Base-by-base conservation (phyloP, 2,888 invertebrate species). In the Drosophila melanosoma region DNA sequence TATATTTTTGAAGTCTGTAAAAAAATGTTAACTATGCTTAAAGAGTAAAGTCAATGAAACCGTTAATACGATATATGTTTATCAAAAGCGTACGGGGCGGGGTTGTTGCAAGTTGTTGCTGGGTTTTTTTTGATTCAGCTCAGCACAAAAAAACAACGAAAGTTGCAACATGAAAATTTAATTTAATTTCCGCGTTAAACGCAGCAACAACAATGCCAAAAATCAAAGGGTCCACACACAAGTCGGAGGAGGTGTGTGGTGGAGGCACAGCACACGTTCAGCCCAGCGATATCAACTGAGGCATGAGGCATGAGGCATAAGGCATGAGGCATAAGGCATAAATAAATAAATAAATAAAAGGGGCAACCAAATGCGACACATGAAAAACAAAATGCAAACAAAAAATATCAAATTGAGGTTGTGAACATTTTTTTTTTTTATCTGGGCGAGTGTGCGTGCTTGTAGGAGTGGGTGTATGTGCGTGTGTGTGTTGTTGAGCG, bases 151-250 rank as follows among this genome's bases (percentile, higher is more conserved):
- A 29, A 38, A 66, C 57, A 64, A 32, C 54, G 32, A 76, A 75
- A 66, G 45, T 71, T 61, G 63, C 59, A 69, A 77, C 68, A 66
- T 66, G 57, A 69, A 76, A 78, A 75, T 81, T 72, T 51, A 69
- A 87, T 83, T 89, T 74, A 64, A 82, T 80, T 80, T 74, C 23
- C 56, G 59, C 61, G 49, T 57, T 53, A 49, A 64, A 74, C 69
- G 42, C 59, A 72, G 59, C 68, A 61, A 58, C 40, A 58, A 60
- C 52, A 67, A 79, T 82, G 61, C 45, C 69, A 70, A 69, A 74
- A 88, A 81, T 83, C 84, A 84, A 88, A 84, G 74, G 79, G 60
- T 42, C 49, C 33, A 59, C 51, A 60, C n/a, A 36, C n/a, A 20
- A 11, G 12, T 11, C 0, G 3, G 20, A 12, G 4, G 17, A 49